Evolutionary conservation across 2,797 vertebrate genomes (phyloP).

Genomic region (Orestias chungarensis): DNA sequence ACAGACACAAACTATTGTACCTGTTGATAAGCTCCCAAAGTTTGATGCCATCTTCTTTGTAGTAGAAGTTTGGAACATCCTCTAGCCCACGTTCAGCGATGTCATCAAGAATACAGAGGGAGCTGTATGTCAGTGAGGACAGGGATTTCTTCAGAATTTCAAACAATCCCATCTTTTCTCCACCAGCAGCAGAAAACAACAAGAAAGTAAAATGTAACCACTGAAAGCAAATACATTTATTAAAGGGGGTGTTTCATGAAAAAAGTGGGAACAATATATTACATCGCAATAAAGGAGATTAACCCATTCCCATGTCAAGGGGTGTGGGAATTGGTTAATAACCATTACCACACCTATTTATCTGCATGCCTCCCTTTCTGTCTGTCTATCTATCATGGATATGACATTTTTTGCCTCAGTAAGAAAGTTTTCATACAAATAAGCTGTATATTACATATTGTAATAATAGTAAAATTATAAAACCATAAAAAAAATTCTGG

Average conservation of each 20-base stretch:
- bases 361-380: too few species aligned
- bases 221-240: neutral
- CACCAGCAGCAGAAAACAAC: constrained; percentile 59
- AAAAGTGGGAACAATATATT: neutral
- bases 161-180: constrained; percentile 38
- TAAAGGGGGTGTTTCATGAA: neutral
- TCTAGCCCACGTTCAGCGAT: constrained; percentile 60
- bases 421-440: too few species aligned
- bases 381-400: too few species aligned
- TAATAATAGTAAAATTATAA: too few species aligned
- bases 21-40: constrained; percentile 80
- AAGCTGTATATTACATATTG: too few species aligned
- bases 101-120: constrained; percentile 65
- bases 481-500: too few species aligned
- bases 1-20: constrained; percentile 47
- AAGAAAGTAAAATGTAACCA: neutral
- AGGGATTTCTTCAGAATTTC: constrained; percentile 39
- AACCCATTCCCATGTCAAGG: too few species aligned
- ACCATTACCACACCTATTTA: too few species aligned
- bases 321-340: too few species aligned
- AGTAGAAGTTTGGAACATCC: constrained; percentile 78
- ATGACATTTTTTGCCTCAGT: too few species aligned
- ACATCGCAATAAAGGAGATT: too few species aligned
- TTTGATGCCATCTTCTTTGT: constrained; percentile 80
- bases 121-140: constrained; percentile 61